Evolutionary conservation across 2,888 invertebrate genomes (phyloP), one percentile per base, ranked within the genome.

Genomic region (Plebejus melissa): DNA sequence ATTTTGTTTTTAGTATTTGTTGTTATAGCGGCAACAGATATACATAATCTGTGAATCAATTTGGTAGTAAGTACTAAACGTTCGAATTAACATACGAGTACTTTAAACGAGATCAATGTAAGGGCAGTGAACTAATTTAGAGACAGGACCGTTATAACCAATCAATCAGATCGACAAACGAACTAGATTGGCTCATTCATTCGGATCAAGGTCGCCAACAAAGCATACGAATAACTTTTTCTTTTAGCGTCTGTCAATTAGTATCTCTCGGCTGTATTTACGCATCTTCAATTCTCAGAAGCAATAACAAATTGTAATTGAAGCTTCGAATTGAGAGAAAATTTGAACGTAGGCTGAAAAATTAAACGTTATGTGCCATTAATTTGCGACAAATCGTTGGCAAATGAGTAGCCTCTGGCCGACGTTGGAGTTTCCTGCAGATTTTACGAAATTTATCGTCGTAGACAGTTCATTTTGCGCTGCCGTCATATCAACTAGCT

Each of bases 131-230:
- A 65, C 32, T 65, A 36, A 65, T 65, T 65, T 11, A 36, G 9
- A 32, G 65, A 65, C 65, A 36, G 5, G 65, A 65, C 65, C 65
- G 65, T 65, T 65, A 65, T 65, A 65, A 65, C 65, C 36, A 65
- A 65, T 65, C 65, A 65, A 65, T 65, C 65, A 65, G 65, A 65
- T 65, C 65, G 65, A 65, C 32, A 65, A 65, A 65, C 65, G 65
- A 65, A 36, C 65, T 32, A 65, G 65, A 65, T 65, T 65, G 65
- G 65, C 32, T 32, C 65, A 65, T 65, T 65, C 32, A 65, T 32
- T 65, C 65, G 13, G 65, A 65, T 65, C 65, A 65, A 65, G 65
- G 65, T 65, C 65, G 32, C 65, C 32, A 32, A 36, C 65, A 65
- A 36, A 65, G 11, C 5, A 65, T 32, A 65, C 22, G 32, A 65